Base-by-base conservation (phyloP, 2,113 vertebrate species). In the Nansenia antarctica region DNA sequence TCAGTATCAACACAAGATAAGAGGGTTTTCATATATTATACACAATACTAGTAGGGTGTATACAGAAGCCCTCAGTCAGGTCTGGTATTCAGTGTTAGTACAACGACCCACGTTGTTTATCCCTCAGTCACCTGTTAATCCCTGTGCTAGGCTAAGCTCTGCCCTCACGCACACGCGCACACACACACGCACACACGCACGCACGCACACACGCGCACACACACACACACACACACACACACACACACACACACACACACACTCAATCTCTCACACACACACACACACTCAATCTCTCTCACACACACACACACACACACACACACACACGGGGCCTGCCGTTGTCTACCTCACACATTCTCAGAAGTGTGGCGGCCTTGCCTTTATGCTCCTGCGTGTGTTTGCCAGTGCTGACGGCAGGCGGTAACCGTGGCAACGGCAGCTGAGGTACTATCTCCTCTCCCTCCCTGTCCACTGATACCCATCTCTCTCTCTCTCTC, bases 11-110 rank as follows among this genome's bases (percentile, higher is more conserved):
- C 91, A 89, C 79, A 78, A 72, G 79, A 77, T 85, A 88, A 91
- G 89, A 90, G 90, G 86, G 87, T 88, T 91, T 91, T 87, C 82
- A 84, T 89, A 88, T 88, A 91, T 91, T 91, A 92, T 92, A 92
- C 84, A 92, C 91, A 92, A 70, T 80, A 82, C 82, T 86, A 85
- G 81, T 80, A 86, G 80, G 83, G 80, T 89, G 85, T 91, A 89
- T 86, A 91, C 78, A 91, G 78, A 86, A 84, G 29, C 69, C 77
- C 64, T 84, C 66, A 5, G 76, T 74, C 84, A 65, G 69, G 52
- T 80, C 85, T 84, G 82, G 71, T 67, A 79, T 87, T 85, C 86
- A 82, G 75, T 82, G 85, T 86, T 80, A 85, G 80, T 65, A 62
- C 72, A 70, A 83, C 74, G 72, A 72, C 74, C 29, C 53, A 70